Evolutionary conservation across 1,140 invertebrate genomes (phyloP).

Genomic region (Ctenoplectra terminalis): DNA sequence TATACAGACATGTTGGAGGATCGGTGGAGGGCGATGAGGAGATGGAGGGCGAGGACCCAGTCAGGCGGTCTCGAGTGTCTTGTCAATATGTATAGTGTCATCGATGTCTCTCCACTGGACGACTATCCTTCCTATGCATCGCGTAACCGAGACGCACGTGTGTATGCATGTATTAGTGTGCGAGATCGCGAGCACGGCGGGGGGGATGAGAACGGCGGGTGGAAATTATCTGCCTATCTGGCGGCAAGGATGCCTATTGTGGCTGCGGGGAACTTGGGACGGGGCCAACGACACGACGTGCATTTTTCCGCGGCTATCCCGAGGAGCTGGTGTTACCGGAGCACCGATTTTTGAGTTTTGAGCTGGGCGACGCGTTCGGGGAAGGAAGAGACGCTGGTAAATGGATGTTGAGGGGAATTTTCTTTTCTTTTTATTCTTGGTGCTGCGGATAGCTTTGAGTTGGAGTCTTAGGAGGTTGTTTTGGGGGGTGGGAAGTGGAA

Average conservation of each 20-base stretch:
- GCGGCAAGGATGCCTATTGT: slow-evolving; percentile 49
- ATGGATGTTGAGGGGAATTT: too few relatives aligned
- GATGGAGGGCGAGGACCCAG: slow-evolving; percentile 63
- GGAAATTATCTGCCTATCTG: slow-evolving; percentile 42
- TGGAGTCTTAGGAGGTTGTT: too few relatives aligned
- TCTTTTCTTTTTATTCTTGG: too few relatives aligned
- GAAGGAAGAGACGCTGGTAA: too few relatives aligned
- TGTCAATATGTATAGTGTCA: slow-evolving; percentile 82
- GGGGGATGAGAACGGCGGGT: neutral
- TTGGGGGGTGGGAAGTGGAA: too few relatives aligned
- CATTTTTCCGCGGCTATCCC: neutral
- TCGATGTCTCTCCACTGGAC: slow-evolving; percentile 79
- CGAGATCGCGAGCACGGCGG: too few relatives aligned
- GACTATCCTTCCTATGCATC: slow-evolving; percentile 68
- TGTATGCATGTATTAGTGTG: neutral
- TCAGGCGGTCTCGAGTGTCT: slow-evolving; percentile 78
- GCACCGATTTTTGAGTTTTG: too few relatives aligned
- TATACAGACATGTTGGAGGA: neutral
- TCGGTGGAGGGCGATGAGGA: slow-evolving; percentile 57
- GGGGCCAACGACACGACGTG: slow-evolving; percentile 33
- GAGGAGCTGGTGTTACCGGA: too few relatives aligned
- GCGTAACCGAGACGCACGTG: slow-evolving; percentile 44
- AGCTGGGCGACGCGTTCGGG: too few relatives aligned
- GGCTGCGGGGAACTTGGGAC: slow-evolving; percentile 32
- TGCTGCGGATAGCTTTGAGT: too few relatives aligned